These are phyloP conservation scores for Pollachius pollachius DNA, from an alignment of 2,113 vertebrate species.

Conservation along the genomic window DNA sequence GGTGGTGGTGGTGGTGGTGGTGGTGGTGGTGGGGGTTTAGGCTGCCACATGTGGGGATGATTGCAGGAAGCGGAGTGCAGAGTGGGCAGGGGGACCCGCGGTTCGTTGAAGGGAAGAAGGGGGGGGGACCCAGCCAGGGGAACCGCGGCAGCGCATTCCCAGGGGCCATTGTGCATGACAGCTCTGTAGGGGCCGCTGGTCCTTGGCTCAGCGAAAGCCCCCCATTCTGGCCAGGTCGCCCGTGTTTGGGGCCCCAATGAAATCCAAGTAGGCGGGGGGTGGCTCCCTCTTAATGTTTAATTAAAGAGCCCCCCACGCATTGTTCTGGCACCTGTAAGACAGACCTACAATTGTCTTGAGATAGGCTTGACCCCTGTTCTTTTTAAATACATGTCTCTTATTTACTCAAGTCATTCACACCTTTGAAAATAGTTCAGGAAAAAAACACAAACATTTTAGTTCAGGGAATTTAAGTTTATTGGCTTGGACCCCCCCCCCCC, in stretches of 20 bases:
- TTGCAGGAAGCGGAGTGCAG: constrained; percentile 72
- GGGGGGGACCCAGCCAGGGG: constrained; percentile 46
- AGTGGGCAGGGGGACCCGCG: constrained; percentile 27
- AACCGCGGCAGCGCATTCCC: constrained; percentile 61
- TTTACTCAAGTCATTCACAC: too few species aligned
- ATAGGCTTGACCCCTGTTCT: too few species aligned
- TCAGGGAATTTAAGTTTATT: background rate
- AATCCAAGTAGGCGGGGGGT: constrained; percentile 46
- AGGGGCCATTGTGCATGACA: constrained; percentile 62
- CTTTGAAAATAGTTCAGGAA: too few species aligned
- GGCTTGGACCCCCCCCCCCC: background rate
- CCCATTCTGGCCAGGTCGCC: constrained; percentile 65
- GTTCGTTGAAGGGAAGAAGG: background rate
- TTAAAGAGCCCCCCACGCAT: constrained; percentile 51
- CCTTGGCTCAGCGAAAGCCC: constrained; percentile 55
- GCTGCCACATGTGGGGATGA: constrained; percentile 74
- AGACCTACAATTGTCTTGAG: constrained; percentile 7
- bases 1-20: constrained; percentile 26
- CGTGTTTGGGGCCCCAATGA: constrained; percentile 63
- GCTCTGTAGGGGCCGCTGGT: constrained; percentile 24
- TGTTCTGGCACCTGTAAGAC: constrained; percentile 23
- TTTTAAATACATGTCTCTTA: too few species aligned
- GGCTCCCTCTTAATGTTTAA: constrained; percentile 60
- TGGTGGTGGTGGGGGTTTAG: constrained; percentile 17
- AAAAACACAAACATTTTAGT: too few species aligned